Evolutionary conservation across 2,888 invertebrate species (phyloP), one percentile per base, ranked within the genome.

Genomic region (Tetanocera ferruginea): DNA sequence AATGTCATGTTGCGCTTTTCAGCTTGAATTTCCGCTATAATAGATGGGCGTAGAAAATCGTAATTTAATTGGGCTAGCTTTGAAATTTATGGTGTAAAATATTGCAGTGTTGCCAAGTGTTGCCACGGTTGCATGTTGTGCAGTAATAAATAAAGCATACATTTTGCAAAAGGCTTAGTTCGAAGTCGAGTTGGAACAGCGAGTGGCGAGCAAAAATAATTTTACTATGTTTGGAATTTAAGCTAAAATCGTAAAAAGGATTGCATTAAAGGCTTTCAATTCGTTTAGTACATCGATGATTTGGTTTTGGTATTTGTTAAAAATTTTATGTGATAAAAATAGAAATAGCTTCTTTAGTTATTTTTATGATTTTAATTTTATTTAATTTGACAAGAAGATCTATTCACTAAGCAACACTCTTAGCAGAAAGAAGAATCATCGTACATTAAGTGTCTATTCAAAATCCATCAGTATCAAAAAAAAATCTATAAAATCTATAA

Each of bases 51-150:
- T 75, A 28, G 67, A 66, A 75, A 75, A 75, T 67, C 55, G 67
- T 75, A 75, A 75, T 75, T 75, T 75, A 75, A 75, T 75, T 75
- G 75, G 75, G 75, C 66, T 31, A 25, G 60, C 66, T 52, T 52
- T 66, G 67, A 66, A 75, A 75, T 75, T 75, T 66, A 75, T 55
- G 37, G 37, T 28, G 62, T 49, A 55, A 71, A 71, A 43, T 37
- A 19, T 43, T 17, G 9, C 14, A 55, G 73, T 60, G 74, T 62
- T 62, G 49, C 60, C 49, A 71, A 55, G 74, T 62, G 34, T 43
- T 51, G 62, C 64, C 52, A 66, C 31, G 37, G 75, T 67, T 37
- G 57, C 72, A 60, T 37, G 52, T 51, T 71, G 70, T 52, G 70
- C 67, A 37, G n/a, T 55, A 34, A 71, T 71, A 55, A 55, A 71